Base-by-base conservation (phyloP, 1,140 invertebrate genomes). In the Danaus plexippus region DNA sequence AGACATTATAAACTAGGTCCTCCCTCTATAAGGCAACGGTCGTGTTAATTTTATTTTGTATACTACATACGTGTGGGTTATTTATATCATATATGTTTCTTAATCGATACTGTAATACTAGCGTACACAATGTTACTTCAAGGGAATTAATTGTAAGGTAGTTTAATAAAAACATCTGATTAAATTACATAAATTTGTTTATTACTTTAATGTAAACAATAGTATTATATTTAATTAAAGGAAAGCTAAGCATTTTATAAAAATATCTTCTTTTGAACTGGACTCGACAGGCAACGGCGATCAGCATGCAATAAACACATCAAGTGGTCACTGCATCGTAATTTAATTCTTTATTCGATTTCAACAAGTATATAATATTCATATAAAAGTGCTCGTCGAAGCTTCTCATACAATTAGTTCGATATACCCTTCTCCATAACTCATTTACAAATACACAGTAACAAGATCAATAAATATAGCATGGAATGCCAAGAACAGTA, bases 241-340 rank as follows among this genome's bases (percentile, higher is more conserved):
- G 74, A 81, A 84, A 83, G 83, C 83, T 83, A 86, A 86, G 83
- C 83, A 76, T 86, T 69, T 86, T 86, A 86, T 69, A 86, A 86
- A 86, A 86, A 86, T 86, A 85, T 80, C 63, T 71, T 75, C 77
- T 75, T 75, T 71, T 67, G 67, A 75, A 73, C 63, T 77, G 76
- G 75, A 80, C 75, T 71, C 68, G 73, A 76, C 61, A 76, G 69
- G 63, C 79, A 62, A 73, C 69, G 66, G 73, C 75, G 75, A 80
- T 73, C 61, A 61, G 57, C 57, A 66, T 56, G 71, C 59, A 68
- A 63, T 6, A 32, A 3, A 32, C 22, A 32, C 5, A 8, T 32
- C 22, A 32, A 55, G 54, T 62, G 55, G 52, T 60, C 52, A 60
- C 43, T 49, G 11, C 46, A 66, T 67, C 57, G 64, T 62, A 58